Conservation (phyloP, 2,797 vertebrate species). For the Premnoplex brunnescens region DNA sequence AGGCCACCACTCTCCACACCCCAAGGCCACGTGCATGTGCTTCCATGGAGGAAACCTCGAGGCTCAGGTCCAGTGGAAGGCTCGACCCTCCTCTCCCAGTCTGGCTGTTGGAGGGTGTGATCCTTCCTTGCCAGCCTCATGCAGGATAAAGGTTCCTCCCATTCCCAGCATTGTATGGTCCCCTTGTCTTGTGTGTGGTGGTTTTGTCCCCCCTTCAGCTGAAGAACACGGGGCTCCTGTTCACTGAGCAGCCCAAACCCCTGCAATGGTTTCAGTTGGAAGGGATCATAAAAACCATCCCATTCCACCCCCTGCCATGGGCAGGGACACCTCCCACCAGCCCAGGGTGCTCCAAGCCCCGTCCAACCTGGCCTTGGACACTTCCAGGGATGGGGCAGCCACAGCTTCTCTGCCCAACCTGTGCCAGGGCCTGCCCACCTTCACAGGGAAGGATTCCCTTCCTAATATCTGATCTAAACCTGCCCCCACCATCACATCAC, state of each 20-base stretch:
- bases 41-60: neutral
- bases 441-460: neutral
- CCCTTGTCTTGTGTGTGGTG: rapidly evolving
- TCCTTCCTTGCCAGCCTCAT: neutral
- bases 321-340: neutral
- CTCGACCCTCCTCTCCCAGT: rapidly evolving
- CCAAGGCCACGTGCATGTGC: rapidly evolving
- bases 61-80: neutral
- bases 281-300: neutral
- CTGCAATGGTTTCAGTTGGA: neutral
- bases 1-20: neutral
- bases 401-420: neutral
- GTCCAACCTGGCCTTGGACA: neutral
- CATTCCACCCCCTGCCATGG: neutral
- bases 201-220: neutral
- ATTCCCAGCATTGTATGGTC: rapidly evolving
- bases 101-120: neutral
- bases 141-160: rapidly evolving
- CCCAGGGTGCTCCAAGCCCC: neutral
- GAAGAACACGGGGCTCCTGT: rapidly evolving
- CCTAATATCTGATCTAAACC: neutral
- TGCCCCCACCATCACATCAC: neutral
- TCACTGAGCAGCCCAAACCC: neutral
- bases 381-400: neutral
- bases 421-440: neutral